A percentile compares a stretch with the other conserved stretches of the same genome.
Evolutionary conservation across 2,113 vertebrate genomes (phyloP).

Genomic region (Vimba vimba): DNA sequence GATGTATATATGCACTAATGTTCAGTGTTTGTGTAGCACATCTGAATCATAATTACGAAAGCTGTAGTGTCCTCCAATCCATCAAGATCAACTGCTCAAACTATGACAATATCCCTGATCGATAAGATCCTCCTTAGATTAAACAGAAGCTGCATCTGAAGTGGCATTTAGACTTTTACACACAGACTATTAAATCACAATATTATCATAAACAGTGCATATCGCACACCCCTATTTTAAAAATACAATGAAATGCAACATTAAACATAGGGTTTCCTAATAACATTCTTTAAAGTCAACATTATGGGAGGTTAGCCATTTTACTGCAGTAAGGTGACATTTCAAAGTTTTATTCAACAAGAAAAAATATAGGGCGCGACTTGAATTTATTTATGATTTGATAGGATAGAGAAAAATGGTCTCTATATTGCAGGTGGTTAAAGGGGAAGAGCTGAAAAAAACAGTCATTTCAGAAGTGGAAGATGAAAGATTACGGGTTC

Average conservation of each 20-base stretch:
- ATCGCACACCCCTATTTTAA: not conserved
- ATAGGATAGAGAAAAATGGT: not conserved
- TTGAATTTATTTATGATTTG: not conserved
- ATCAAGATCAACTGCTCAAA: not conserved
- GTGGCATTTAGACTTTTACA: not conserved
- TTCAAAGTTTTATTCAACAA: not conserved
- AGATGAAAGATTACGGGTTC: not conserved
- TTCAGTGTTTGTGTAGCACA: slow-evolving; percentile 1
- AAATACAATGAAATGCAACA: not conserved
- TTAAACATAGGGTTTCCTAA: not conserved
- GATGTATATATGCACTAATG: slow-evolving; percentile 49
- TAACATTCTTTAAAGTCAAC: not conserved
- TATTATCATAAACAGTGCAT: not conserved
- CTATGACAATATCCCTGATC: not conserved
- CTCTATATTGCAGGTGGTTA: not conserved
- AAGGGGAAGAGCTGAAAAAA: not conserved
- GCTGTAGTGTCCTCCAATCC: not conserved
- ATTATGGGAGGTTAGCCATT: not conserved
- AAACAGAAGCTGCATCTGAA: not conserved
- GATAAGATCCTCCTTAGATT: not conserved
- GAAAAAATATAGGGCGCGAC: not conserved
- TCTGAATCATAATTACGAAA: slow-evolving; percentile 5
- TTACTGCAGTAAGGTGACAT: not conserved
- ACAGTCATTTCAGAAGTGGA: not conserved
- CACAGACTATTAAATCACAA: not conserved